Evolutionary conservation across 2,888 invertebrate genomes (phyloP), one percentile per base, ranked within the genome.

Genomic region (Pseudeuparius sepicola): DNA sequence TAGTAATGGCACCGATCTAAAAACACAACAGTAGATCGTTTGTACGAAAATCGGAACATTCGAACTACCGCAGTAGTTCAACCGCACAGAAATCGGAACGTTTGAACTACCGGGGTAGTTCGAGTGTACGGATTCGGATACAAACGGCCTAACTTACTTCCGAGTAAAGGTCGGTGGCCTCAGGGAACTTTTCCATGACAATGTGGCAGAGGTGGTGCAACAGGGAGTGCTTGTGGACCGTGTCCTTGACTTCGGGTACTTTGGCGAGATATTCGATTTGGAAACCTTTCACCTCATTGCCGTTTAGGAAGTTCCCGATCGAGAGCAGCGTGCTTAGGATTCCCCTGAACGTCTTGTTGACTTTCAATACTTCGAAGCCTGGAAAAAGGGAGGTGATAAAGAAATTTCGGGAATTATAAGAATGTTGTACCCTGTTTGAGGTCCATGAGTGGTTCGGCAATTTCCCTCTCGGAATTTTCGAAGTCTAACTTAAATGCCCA

Each of bases 401-500:
- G n/a, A n/a, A n/a, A n/a, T n/a, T n/a, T n/a, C n/a, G n/a, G n/a
- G n/a, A n/a, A n/a, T n/a, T n/a, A n/a, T n/a, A n/a, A n/a, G n/a
- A n/a, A n/a, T n/a, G n/a, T n/a, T n/a, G n/a, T n/a, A n/a, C n/a
- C n/a, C 61, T 89, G 86, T 67, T 98, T 98, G 51, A 98, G 68
- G 68, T 98, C 98, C 92, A 94, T 93, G 52, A 98, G 67, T 26
- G 97, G 96, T 66, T 99, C 98, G 33, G 94, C 93, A 56, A 98
- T 87, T 76, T 98, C 98, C 78, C 89, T 73, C 68, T 98, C 97
- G 52, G 88, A 79, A 62, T 85, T 86, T 63, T 97, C 97, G 65
- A 94, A 98, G 67, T 99, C 98, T 47, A 98, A 68, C 61, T 96
- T 96, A 68, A 98, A 99, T 42, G 94, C 86, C 98, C 98, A 99